Conservation (phyloP, 2,113 vertebrate species). For the Hemiscyllium ocellatum region DNA sequence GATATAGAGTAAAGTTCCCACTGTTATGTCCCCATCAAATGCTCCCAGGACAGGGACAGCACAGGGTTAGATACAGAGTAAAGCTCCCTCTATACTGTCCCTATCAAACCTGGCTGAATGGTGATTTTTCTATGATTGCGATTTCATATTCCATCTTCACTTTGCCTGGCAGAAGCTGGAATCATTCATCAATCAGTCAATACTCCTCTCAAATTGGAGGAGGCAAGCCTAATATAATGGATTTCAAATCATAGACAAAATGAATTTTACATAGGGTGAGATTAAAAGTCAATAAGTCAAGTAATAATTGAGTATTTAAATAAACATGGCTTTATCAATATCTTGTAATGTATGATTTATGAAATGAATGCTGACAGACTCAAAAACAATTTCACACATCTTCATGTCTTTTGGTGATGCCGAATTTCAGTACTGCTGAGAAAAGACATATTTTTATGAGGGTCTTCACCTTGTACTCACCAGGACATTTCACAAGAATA, state of each 20-base stretch:
- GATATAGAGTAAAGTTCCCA: not conserved
- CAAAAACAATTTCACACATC: not conserved
- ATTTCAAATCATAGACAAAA: constrained; percentile 3
- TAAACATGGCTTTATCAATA: not conserved
- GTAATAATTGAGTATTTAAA: not conserved
- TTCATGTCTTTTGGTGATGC: no score
- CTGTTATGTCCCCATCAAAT: no score
- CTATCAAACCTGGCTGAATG: not conserved
- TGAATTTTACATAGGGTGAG: constrained; percentile 4
- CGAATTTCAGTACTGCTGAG: no score
- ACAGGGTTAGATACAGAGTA: no score
- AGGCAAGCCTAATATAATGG: not conserved
- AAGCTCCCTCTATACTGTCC: not conserved
- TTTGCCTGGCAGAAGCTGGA: not conserved
- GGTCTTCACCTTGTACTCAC: no score
- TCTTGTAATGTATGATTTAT: not conserved
- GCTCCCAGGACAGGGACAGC: no score
- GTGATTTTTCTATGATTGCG: not conserved
- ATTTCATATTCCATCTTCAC: not conserved
- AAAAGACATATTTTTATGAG: no score
- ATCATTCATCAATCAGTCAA: not conserved
- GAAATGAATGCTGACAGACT: not conserved
- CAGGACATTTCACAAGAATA: no score
- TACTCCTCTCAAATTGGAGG: not conserved
- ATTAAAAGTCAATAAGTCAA: constrained; percentile 22